Conservation (phyloP, 2,797 vertebrate species). For the Labroides dimidiatus region DNA sequence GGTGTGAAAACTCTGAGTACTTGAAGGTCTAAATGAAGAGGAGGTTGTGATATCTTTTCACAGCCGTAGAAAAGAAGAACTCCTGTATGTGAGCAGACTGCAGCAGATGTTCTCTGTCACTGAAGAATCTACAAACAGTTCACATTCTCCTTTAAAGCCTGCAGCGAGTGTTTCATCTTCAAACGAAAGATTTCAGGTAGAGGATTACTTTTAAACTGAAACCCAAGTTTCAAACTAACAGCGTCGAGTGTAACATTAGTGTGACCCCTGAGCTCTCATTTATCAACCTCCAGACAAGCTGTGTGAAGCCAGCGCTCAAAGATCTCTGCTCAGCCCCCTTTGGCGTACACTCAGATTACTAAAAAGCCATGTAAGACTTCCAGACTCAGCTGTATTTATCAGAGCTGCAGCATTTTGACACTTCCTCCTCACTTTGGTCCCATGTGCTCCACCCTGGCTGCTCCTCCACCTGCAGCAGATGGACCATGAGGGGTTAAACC, state of each 20-base stretch:
- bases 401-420: conserved; percentile 13
- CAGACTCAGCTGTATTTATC: conserved; percentile 5
- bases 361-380: not conserved
- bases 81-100: not conserved
- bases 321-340: not conserved
- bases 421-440: conserved; percentile 51
- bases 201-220: conserved; percentile 16
- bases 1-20: not conserved
- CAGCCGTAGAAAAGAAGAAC: not conserved
- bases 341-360: not conserved
- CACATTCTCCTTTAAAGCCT: conserved; percentile 9
- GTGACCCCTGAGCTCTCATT: conserved; percentile 16
- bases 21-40: not conserved
- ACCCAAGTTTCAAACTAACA: conserved; percentile 13
- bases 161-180: conserved; percentile 3
- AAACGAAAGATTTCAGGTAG: conserved; percentile 14
- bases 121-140: conserved; percentile 21
- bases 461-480: conserved; percentile 48
- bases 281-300: conserved; percentile 12
- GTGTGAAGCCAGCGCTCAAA: not conserved
- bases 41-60: not conserved
- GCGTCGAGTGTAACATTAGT: conserved; percentile 2
- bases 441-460: conserved; percentile 30
- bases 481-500: conserved; percentile 66
- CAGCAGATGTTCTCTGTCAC: conserved; percentile 31